These are phyloP conservation scores for Caprella mutica DNA, from an alignment of 2,888 invertebrate species.

Conservation along the genomic window DNA sequence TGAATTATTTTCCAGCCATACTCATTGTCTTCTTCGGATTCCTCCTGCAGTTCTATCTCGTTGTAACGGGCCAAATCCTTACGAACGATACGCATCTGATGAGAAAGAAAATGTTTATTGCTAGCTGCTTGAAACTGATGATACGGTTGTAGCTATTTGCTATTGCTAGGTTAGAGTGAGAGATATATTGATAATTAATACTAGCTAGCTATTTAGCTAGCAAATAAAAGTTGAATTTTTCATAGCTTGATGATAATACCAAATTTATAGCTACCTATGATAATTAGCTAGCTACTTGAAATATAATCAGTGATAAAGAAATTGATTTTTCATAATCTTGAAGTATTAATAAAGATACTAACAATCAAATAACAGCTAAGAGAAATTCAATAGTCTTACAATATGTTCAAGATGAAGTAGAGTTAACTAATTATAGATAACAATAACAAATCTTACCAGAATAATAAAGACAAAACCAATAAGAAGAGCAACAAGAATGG, in stretches of 20 bases:
- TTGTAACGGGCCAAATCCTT: conserved; percentile 46
- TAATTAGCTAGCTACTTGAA: no score
- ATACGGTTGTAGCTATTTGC: not conserved
- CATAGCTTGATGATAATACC: not conserved
- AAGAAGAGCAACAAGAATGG: conserved; percentile 44
- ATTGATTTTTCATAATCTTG: no score
- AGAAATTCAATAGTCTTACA: no score
- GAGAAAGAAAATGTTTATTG: not conserved
- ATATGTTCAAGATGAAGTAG: no score
- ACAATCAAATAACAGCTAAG: no score
- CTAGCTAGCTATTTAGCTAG: not conserved
- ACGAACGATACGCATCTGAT: conserved; percentile 43
- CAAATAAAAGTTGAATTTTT: not conserved
- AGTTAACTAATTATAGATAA: no score
- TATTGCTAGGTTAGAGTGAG: not conserved
- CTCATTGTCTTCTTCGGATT: conserved; percentile 43
- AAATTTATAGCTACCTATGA: not conserved
- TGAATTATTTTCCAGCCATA: conserved; percentile 48
- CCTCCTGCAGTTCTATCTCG: conserved; percentile 42
- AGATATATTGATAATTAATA: not conserved
- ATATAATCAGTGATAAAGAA: no score
- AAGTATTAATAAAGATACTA: no score
- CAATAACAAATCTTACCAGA: conserved; percentile 44
- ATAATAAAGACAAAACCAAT: conserved; percentile 46
- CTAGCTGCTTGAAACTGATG: not conserved